phyloP scores from a whole-genome alignment of 2,888 invertebrate genomes.

The Scrobipalpa atriplicella region DNA sequence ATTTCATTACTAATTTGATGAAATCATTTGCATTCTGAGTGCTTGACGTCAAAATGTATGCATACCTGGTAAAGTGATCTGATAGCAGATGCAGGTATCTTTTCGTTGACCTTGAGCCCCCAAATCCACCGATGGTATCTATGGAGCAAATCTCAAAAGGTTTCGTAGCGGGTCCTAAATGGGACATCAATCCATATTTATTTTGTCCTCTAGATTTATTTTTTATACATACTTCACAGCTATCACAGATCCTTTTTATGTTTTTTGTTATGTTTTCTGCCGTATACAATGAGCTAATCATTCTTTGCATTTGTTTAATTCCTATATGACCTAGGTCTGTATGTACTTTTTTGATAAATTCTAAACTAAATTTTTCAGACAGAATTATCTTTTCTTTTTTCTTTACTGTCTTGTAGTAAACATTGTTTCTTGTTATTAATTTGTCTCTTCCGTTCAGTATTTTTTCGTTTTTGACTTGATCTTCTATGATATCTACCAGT shows the following conservation, averaged over 20 bases:
- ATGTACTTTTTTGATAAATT: constrained; percentile 34
- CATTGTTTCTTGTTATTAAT: constrained; percentile 29
- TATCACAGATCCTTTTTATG: constrained; percentile 32
- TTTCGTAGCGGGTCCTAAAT: constrained; percentile 38
- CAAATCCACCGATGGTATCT: constrained; percentile 42
- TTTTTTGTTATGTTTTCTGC: constrained; percentile 34
- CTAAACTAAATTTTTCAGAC: constrained; percentile 34
- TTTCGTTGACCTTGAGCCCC: constrained; percentile 40
- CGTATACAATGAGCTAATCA: constrained; percentile 32
- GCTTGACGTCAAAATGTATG: constrained; percentile 38
- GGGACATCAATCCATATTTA: constrained; percentile 40
- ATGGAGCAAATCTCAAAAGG: constrained; percentile 38
- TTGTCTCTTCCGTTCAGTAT: constrained; percentile 33
- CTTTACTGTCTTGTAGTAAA: constrained; percentile 34
- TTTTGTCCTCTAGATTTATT: no score
- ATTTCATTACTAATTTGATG: constrained; percentile 34
- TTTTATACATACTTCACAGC: constrained; percentile 17
- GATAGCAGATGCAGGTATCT: constrained; percentile 37
- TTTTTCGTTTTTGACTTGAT: constrained; percentile 34
- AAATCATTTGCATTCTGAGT: constrained; percentile 41
- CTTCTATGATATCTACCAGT: constrained; percentile 34
- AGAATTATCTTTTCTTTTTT: constrained; percentile 35
- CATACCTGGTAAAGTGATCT: constrained; percentile 39
- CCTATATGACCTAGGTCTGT: constrained; percentile 34
- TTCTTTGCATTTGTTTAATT: constrained; percentile 36